A percentile compares a stretch with the other conserved stretches of the same genome.
Evolutionary conservation across 2,797 vertebrate genomes (phyloP).

Genomic region (Paratrypauchen microcephalus): DNA sequence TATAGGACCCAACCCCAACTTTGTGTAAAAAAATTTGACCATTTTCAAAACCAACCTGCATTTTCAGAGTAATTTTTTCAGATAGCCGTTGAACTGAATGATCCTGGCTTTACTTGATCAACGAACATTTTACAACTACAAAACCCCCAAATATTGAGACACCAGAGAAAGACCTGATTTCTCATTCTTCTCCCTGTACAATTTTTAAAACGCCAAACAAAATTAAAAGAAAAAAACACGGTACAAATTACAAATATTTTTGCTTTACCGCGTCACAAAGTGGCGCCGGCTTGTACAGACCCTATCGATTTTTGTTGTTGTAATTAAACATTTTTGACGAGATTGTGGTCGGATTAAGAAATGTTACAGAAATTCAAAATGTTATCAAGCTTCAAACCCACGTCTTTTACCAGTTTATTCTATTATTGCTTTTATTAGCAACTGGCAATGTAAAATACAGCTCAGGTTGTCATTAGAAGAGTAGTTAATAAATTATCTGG

Average conservation of each 20-base stretch:
- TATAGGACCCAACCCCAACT: too few relatives aligned
- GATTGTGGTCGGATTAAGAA: constrained; percentile 15
- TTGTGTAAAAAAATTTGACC: too few relatives aligned
- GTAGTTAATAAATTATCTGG: constrained; percentile 35
- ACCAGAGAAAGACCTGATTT: constrained; percentile 14
- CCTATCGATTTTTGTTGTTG: constrained; percentile 63
- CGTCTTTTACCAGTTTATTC: constrained; percentile 13
- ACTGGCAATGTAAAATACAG: constrained; percentile 14
- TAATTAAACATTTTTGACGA: constrained; percentile 63
- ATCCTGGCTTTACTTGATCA: constrained; percentile 67
- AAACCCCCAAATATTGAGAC: constrained; percentile 6
- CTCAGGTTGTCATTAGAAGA: constrained; percentile 29
- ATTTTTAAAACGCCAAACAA: not conserved
- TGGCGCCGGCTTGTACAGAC: constrained; percentile 48
- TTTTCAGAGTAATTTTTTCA: not conserved
- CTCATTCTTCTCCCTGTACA: constrained; percentile 12
- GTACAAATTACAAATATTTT: constrained; percentile 26
- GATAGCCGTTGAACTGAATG: constrained; percentile 34
- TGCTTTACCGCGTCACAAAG: constrained; percentile 26
- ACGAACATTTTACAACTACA: constrained; percentile 44
- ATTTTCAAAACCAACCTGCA: not conserved
- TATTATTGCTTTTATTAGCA: constrained; percentile 12
- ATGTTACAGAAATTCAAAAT: not conserved
- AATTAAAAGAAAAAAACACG: not conserved
- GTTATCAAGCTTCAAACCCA: not conserved